Conservation (phyloP, 2,113 vertebrate genomes). For the Geococcyx californianus region DNA sequence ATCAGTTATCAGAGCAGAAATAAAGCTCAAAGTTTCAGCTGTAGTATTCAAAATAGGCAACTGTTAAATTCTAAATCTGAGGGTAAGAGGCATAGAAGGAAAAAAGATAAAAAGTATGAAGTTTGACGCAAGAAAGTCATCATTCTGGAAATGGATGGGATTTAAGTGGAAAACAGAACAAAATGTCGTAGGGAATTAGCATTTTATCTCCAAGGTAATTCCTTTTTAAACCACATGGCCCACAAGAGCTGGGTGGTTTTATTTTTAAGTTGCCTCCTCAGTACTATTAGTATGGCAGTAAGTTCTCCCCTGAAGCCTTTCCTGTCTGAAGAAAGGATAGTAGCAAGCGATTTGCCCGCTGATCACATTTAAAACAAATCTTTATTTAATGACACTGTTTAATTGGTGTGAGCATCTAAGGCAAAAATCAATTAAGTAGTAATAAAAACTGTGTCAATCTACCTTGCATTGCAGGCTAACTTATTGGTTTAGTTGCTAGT, state of each 20-base stretch:
- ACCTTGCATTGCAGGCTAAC: background rate
- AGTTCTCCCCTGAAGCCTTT: conserved; percentile 27
- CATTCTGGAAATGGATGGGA: background rate
- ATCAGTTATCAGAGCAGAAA: background rate
- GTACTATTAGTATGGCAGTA: background rate
- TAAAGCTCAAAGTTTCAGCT: background rate
- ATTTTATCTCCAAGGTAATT: background rate
- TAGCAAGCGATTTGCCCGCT: background rate
- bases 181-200: background rate
- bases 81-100: background rate
- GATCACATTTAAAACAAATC: conserved; percentile 1
- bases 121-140: background rate
- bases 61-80: background rate
- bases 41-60: background rate
- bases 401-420: conserved; percentile 21
- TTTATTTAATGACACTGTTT: conserved; percentile 52
- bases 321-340: background rate
- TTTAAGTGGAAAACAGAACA: background rate
- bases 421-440: conserved; percentile 37
- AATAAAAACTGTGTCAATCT: conserved; percentile 6
- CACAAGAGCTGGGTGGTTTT: background rate
- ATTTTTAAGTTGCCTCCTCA: background rate
- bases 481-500: background rate
- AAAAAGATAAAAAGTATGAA: background rate
- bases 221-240: background rate